A percentile compares a stretch with the other conserved stretches of the same genome.
Conservation (phyloP, 2,888 invertebrate species). For the Drosophila emarginata region DNA sequence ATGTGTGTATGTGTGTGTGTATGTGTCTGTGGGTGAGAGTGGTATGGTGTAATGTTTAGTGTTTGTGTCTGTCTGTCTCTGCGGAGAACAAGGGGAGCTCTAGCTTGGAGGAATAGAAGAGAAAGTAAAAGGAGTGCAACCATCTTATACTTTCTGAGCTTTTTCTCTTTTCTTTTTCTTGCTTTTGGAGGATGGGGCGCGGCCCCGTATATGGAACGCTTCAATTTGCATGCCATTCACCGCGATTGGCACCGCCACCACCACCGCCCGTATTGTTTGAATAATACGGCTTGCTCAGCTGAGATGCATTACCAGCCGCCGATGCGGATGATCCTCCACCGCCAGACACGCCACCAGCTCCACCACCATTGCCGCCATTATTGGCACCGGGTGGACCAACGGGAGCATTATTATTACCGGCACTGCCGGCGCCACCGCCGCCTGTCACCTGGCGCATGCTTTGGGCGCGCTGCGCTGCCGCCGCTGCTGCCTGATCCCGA, state of each 20-base stretch:
- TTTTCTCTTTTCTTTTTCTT: slow-evolving; percentile 9
- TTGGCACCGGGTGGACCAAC: slow-evolving; percentile 53
- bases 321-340: slow-evolving; percentile 51
- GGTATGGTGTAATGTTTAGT: background rate
- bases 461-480: slow-evolving; percentile 67
- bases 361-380: slow-evolving; percentile 43
- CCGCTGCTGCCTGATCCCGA: slow-evolving; percentile 57
- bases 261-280: slow-evolving; percentile 67
- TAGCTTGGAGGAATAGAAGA: slow-evolving; percentile 6
- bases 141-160: slow-evolving; percentile 1
- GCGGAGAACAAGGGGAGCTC: slow-evolving; percentile 6
- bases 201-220: slow-evolving; percentile 24
- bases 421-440: slow-evolving; percentile 58
- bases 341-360: slow-evolving; percentile 38
- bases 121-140: slow-evolving; percentile 1
- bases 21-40: background rate
- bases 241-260: slow-evolving; percentile 75
- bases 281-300: slow-evolving; percentile 81
- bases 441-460: slow-evolving; percentile 74
- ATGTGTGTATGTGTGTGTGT: slow-evolving; percentile 21
- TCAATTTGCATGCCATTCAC: slow-evolving; percentile 78
- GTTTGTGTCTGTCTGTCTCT: background rate
- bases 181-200: slow-evolving; percentile 17
- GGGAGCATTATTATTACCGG: slow-evolving; percentile 60
- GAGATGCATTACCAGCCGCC: slow-evolving; percentile 47